Evolutionary conservation across 2,888 invertebrate genomes (phyloP).

Genomic region (Rhamnusium bicolor): DNA sequence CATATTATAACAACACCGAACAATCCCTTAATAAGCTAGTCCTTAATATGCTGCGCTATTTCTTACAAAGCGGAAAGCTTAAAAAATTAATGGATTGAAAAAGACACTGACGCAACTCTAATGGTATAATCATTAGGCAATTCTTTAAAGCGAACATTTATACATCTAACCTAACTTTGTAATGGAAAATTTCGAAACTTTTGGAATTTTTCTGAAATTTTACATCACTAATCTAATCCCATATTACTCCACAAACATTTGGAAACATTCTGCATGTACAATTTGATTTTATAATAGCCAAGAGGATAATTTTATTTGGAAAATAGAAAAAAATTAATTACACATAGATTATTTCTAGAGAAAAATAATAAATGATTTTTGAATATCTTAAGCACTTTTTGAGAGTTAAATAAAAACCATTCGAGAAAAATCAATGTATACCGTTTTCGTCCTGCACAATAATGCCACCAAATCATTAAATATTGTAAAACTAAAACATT

Average conservation of each 20-base stretch:
- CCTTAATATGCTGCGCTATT: background rate
- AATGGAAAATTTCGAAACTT: no score
- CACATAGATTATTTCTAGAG: background rate
- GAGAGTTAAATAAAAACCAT: no score
- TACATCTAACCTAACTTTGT: no score
- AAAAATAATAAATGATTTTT: background rate
- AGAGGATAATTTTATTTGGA: background rate
- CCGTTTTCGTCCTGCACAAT: conserved; percentile 9
- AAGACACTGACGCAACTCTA: no score
- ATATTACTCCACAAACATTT: background rate
- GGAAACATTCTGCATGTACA: background rate
- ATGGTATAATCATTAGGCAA: background rate
- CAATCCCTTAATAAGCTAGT: background rate
- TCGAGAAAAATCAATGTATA: background rate
- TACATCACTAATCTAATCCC: no score
- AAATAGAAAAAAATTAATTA: no score
- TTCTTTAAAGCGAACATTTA: background rate
- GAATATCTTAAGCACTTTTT: no score
- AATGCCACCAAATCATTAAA: conserved; percentile 30
- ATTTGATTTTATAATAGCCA: background rate
- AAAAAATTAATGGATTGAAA: background rate
- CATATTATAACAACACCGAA: background rate
- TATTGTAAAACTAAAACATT: conserved; percentile 23
- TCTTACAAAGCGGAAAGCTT: background rate
- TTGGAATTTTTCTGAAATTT: no score